Conservation (phyloP, 1,140 invertebrate genomes). For the Anthonomus grandis region DNA sequence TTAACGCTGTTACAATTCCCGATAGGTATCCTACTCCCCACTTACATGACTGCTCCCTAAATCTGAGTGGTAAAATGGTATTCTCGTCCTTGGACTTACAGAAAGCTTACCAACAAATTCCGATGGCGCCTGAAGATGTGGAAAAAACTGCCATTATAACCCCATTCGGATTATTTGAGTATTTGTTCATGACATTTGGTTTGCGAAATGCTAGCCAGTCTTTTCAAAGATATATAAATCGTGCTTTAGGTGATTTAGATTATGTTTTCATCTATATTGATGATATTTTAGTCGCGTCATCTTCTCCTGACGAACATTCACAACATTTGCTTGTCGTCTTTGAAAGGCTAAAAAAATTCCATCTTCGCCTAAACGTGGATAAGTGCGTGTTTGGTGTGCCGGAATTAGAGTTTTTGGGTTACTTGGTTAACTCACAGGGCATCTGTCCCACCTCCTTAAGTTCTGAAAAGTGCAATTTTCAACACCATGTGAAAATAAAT, state of each 20-base stretch:
- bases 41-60: slow-evolving; percentile 3
- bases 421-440: slow-evolving; percentile 30
- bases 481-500: too few species aligned
- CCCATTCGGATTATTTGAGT: too few species aligned
- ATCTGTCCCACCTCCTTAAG: too few species aligned
- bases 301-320: too few species aligned
- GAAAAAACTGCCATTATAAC: slow-evolving; percentile 31
- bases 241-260: slow-evolving; percentile 44
- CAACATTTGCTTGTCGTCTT: too few species aligned
- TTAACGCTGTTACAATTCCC: slow-evolving; percentile 49
- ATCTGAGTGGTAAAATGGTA: slow-evolving; percentile 35
- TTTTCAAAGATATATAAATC: slow-evolving; percentile 48
- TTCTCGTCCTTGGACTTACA: slow-evolving; percentile 48
- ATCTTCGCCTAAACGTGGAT: slow-evolving; percentile 33
- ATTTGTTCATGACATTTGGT: slow-evolving; percentile 25
- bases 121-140: slow-evolving; percentile 30
- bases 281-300: too few species aligned
- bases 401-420: slow-evolving; percentile 39
- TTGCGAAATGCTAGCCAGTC: slow-evolving; percentile 32
- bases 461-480: too few species aligned
- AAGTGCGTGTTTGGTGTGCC: slow-evolving; percentile 36
- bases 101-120: too few species aligned
- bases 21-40: slow-evolving; percentile 37
- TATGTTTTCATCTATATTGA: too few species aligned
- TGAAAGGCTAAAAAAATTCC: too few species aligned